Evolutionary conservation across 2,888 invertebrate genomes (phyloP).

Genomic region (Phymatocera aterrima): DNA sequence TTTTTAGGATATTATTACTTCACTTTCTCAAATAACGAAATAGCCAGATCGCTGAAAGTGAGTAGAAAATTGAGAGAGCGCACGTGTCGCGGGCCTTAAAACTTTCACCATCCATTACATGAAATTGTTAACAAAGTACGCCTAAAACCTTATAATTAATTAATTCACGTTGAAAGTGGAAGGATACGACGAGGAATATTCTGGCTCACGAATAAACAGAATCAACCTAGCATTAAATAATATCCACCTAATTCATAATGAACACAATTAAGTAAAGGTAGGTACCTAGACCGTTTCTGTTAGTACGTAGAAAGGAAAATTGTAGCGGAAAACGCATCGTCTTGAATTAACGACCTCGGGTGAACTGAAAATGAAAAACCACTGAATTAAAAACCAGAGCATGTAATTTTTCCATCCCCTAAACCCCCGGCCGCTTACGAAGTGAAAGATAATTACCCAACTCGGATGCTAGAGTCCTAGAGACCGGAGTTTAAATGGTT

Average conservation of each 20-base stretch:
- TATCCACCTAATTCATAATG: background rate
- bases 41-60: background rate
- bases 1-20: background rate
- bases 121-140: conserved; percentile 14
- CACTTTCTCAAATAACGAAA: conserved; percentile 7
- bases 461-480: conserved; percentile 47
- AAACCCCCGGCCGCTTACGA: conserved; percentile 37
- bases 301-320: background rate
- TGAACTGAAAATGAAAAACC: background rate
- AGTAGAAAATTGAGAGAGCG: background rate
- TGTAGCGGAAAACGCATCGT: background rate
- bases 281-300: background rate
- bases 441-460: conserved; percentile 61
- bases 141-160: background rate
- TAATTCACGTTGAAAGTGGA: conserved; percentile 8
- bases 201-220: background rate
- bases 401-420: conserved; percentile 37
- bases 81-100: conserved; percentile 1
- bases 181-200: background rate
- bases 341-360: background rate
- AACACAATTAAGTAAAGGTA: background rate
- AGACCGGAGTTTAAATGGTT: conserved; percentile 57
- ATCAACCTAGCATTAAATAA: background rate
- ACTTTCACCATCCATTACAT: conserved; percentile 16
- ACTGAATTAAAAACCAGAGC: background rate